A percentile compares a stretch with the other conserved stretches of the same genome.
Evolutionary conservation across 2,797 vertebrate genomes (phyloP).

Genomic region (Protosalanx chinensis): DNA sequence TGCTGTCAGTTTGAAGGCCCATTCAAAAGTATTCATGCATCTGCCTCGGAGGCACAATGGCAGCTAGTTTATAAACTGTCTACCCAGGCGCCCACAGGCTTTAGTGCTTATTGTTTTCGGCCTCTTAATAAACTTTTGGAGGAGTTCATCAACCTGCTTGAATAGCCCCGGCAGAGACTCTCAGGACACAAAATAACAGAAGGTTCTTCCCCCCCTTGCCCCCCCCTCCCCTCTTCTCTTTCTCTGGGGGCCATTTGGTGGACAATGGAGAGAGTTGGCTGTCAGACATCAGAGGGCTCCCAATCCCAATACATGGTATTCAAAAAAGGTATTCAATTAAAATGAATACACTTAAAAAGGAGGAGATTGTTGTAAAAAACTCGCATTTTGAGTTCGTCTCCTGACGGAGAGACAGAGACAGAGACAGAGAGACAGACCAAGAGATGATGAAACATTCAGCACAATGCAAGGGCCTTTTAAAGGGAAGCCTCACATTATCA

Average conservation of each 20-base stretch:
- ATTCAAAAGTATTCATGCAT: slow-evolving; percentile 98
- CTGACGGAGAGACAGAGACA: slow-evolving; percentile 18
- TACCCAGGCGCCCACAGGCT: slow-evolving; percentile 85
- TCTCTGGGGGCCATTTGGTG: slow-evolving; percentile 68
- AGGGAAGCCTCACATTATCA: slow-evolving; percentile 28
- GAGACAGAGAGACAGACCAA: slow-evolving; percentile 23
- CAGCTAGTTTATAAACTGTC: slow-evolving; percentile 95
- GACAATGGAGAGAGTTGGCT: slow-evolving; percentile 80
- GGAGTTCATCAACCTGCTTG: slow-evolving; percentile 99
- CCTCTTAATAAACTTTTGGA: slow-evolving; percentile 99
- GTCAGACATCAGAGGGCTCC: slow-evolving; percentile 80
- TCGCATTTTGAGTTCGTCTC: slow-evolving; percentile 57
- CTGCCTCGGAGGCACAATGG: slow-evolving; percentile 91
- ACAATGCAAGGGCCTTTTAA: slow-evolving; percentile 39
- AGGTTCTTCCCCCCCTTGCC: slow-evolving; percentile 72
- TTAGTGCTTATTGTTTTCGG: slow-evolving; percentile 89
- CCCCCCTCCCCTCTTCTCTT: slow-evolving; percentile 68
- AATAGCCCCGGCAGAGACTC: slow-evolving; percentile 93
- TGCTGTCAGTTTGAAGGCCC: slow-evolving; percentile 97
- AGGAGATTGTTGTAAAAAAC: slow-evolving; percentile 47
- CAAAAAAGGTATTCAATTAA: slow-evolving; percentile 58
- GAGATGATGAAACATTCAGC: slow-evolving; percentile 38
- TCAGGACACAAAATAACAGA: slow-evolving; percentile 90
- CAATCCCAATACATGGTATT: slow-evolving; percentile 58
- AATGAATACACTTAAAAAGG: slow-evolving; percentile 64